Conservation (phyloP, 2,113 vertebrate species). For the Anarhynchus alexandrinus region DNA sequence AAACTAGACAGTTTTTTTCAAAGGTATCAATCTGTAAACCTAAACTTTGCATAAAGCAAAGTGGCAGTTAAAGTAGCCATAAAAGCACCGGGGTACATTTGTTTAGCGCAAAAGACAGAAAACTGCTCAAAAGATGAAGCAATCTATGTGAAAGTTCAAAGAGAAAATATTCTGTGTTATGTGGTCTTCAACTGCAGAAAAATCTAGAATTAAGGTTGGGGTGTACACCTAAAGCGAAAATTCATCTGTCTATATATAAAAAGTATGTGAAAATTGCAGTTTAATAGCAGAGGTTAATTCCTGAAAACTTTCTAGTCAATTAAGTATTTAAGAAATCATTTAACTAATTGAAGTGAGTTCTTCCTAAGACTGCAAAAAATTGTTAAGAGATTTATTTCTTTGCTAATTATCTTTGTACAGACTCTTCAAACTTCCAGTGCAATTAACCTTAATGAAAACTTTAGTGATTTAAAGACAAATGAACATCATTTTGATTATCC, state of each 20-base stretch:
- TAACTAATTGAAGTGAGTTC: neutral
- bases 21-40: neutral
- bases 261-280: neutral
- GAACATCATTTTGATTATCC: neutral
- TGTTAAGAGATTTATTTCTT: neutral
- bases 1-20: neutral
- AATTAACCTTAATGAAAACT: conserved; percentile 26
- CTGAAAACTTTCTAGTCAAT: neutral
- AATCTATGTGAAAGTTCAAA: neutral
- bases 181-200: neutral
- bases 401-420: conserved; percentile 1
- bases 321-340: neutral
- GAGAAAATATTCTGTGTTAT: neutral
- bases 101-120: neutral
- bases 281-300: neutral
- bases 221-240: neutral
- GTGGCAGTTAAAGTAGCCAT: neutral
- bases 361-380: neutral
- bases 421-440: neutral
- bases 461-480: neutral
- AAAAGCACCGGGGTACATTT: neutral
- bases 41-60: neutral
- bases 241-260: neutral
- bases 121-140: neutral
- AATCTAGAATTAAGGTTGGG: neutral